A percentile compares a stretch with the other conserved stretches of the same genome.
Evolutionary conservation across 2,113 vertebrate species (phyloP).

Genomic region (Rutilus rutilus): DNA sequence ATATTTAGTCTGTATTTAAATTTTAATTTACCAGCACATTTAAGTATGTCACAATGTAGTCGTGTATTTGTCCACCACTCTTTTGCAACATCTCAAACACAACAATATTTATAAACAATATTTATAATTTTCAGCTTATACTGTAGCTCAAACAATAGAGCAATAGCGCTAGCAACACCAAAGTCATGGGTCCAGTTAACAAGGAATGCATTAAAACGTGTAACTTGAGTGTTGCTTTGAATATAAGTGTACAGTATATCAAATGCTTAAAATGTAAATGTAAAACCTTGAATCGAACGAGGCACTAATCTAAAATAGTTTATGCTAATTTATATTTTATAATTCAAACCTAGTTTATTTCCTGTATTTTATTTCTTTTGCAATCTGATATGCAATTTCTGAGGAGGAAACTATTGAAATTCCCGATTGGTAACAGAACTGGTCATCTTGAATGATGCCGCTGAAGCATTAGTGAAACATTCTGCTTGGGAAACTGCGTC

Average conservation of each 20-base stretch:
- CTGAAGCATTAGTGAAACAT: conserved; percentile 61
- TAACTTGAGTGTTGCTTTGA: neutral
- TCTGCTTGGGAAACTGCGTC: conserved; percentile 64
- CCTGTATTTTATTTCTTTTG: neutral
- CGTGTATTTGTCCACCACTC: neutral
- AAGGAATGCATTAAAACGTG: neutral
- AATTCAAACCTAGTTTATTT: neutral
- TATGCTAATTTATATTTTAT: too few species aligned
- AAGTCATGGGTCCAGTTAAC: neutral
- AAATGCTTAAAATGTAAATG: neutral
- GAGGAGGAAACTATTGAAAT: conserved; percentile 49
- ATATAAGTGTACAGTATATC: neutral
- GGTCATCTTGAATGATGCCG: conserved; percentile 64
- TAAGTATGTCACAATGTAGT: neutral
- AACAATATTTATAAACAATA: neutral
- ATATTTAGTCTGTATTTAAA: too few species aligned
- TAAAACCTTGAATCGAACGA: neutral
- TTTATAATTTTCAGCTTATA: neutral
- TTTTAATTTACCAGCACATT: neutral
- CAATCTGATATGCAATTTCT: neutral
- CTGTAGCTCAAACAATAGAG: neutral
- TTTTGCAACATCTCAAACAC: neutral
- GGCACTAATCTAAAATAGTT: neutral
- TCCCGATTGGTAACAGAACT: conserved; percentile 59
- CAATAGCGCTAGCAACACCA: neutral